Base-by-base conservation (phyloP, 2,113 vertebrate species). In the Oplegnathus fasciatus region DNA sequence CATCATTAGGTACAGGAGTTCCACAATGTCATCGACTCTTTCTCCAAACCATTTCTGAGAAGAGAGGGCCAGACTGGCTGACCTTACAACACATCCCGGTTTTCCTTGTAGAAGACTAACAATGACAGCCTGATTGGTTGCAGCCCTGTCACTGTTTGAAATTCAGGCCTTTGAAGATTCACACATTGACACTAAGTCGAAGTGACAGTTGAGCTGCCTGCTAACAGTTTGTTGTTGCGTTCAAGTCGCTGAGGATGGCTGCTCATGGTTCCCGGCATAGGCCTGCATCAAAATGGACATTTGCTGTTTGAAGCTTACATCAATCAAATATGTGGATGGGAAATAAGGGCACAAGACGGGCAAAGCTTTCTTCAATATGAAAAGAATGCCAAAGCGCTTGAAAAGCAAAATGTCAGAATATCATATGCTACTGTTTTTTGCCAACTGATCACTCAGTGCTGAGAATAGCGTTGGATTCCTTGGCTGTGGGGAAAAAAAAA, bases 81-180 rank as follows among this genome's bases (percentile, higher is more conserved):
- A 88, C 80, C 88, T 86, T 77, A 82, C 67, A 71, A 69, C 72
- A 32, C 24, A 75, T 71, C 79, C 68, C 67, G 55, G 66, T 76
- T 78, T 79, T 80, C 74, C 83, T 86, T 28, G 71, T 64, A 67
- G 83, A 82, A 89, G 80, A 87, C 68, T 46, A 88, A 80, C 89
- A 87, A 78, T 92, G 84, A 76, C 67, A n/a, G 86, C 67, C 66
- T 91, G 90, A 94, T 93, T 89, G 86, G 88, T 93, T 93, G 85
- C 91, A 94, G 92, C 70, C 84, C 75, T 6, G 80, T 89, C 88
- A 87, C 78, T 88, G 85, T 91, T 93, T 89, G 48, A 88, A 85
- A 88, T 79, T 44, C 83, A 65, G 83, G 34, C 58, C 91, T 94
- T 95, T 92, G 88, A 92, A 93, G 87, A 67, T 46, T 69, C 75